These are phyloP conservation scores for Sylvilagus bachmani DNA, from an alignment of 2,113 vertebrate genomes.

Conservation along the genomic window DNA sequence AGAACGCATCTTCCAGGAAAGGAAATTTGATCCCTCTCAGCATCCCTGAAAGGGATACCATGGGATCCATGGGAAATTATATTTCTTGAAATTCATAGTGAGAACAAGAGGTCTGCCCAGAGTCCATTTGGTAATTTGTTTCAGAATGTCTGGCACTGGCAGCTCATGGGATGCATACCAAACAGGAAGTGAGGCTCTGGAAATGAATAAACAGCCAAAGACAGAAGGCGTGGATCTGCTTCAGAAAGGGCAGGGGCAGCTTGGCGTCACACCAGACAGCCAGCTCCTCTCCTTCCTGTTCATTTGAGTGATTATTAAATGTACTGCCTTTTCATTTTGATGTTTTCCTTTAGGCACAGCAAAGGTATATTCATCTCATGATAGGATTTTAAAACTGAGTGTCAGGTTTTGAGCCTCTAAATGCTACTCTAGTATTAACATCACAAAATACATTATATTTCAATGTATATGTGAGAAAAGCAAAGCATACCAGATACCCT, in stretches of 20 bases:
- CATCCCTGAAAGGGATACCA: neutral
- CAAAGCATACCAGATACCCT: neutral
- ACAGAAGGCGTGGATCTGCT: conserved; percentile 7
- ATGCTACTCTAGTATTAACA: conserved; percentile 41
- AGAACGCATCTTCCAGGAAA: neutral
- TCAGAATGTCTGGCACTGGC: conserved; percentile 70
- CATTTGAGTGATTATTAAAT: conserved; percentile 66
- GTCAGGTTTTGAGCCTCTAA: conserved; percentile 53
- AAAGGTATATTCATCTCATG: conserved; percentile 65
- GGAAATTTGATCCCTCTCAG: neutral
- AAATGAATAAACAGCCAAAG: conserved; percentile 56
- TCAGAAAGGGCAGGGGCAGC: conserved; percentile 49
- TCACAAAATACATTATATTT: conserved; percentile 64
- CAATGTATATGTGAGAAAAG: conserved; percentile 6
- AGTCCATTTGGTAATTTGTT: conserved; percentile 73
- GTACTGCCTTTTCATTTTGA: conserved; percentile 65
- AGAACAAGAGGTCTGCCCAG: conserved; percentile 65
- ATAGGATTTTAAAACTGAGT: conserved; percentile 69
- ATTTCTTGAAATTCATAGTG: conserved; percentile 45
- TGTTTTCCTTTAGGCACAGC: conserved; percentile 52
- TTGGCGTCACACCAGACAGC: conserved; percentile 36
- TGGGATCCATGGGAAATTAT: conserved; percentile 34
- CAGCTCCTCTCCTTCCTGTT: neutral
- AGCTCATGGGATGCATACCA: conserved; percentile 66
- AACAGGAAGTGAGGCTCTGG: conserved; percentile 54